Evolutionary conservation across 2,888 invertebrate species (phyloP).

Genomic region (Tetheella fluctuosa): DNA sequence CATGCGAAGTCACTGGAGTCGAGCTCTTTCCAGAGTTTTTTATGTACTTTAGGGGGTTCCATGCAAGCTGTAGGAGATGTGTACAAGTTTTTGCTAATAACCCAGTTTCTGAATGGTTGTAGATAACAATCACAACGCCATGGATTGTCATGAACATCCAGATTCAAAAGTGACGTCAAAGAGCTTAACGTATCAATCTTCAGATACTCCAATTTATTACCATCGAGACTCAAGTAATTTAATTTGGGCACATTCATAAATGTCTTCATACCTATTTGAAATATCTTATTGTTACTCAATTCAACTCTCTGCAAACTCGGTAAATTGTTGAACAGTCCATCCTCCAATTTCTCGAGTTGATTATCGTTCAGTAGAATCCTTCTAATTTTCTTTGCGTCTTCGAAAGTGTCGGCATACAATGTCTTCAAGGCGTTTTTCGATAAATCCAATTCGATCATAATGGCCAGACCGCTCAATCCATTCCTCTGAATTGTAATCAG

Average conservation of each 20-base stretch:
- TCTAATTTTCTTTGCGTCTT: slow-evolving; percentile 88
- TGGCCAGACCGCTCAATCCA: slow-evolving; percentile 89
- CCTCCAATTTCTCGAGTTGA: slow-evolving; percentile 88
- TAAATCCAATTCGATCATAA: slow-evolving; percentile 93
- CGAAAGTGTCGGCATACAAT: slow-evolving; percentile 88
- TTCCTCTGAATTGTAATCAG: slow-evolving; percentile 88
- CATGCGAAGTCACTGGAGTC: slow-evolving; percentile 92
- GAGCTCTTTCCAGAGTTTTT: slow-evolving; percentile 89
- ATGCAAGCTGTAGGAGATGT: slow-evolving; percentile 89
- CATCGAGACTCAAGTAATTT: slow-evolving; percentile 87
- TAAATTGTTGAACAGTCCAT: slow-evolving; percentile 90
- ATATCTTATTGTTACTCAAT: slow-evolving; percentile 89
- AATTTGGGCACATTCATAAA: slow-evolving; percentile 89
- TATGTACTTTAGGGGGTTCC: slow-evolving; percentile 87
- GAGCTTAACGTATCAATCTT: slow-evolving; percentile 86
- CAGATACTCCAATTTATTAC: slow-evolving; percentile 89
- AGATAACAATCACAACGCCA: slow-evolving; percentile 96
- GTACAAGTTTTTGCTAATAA: slow-evolving; percentile 88
- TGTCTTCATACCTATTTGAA: slow-evolving; percentile 87
- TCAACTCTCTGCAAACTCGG: slow-evolving; percentile 90
- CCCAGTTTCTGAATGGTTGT: slow-evolving; percentile 91
- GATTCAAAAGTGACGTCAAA: slow-evolving; percentile 87
- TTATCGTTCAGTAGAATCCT: slow-evolving; percentile 90
- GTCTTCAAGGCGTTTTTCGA: slow-evolving; percentile 88
- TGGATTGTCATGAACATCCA: slow-evolving; percentile 91